Evolutionary conservation across 2,888 invertebrate genomes (phyloP), one percentile per base, ranked within the genome.

Genomic region (Agrotis clavis): DNA sequence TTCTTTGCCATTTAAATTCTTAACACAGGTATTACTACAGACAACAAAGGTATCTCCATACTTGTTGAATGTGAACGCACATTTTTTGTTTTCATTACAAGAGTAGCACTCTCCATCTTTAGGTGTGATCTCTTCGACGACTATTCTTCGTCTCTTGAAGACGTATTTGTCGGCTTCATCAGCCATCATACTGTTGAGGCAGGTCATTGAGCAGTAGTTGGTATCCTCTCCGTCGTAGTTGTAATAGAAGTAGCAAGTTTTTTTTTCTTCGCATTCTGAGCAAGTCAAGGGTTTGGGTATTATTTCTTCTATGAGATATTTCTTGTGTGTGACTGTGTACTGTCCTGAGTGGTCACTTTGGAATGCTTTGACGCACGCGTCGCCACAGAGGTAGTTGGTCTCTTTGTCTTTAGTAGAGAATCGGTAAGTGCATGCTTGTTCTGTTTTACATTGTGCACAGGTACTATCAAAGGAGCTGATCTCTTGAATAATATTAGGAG

Each of bases 21-120:
- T 97, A 45, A 97, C 93, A 85, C 98, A 98, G 66, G 89, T 86
- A 59, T 97, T 96, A 47, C 96, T 96, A 85, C 98, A 98, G 53
- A 97, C 91, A 74, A 94, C 92, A 66, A 92, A 92, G 0, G 87
- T 87, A 14, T 96, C 93, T 19, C 97, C 97, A 61, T 97, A 97
- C 61, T 96, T 94, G 56, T 92, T 86, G 67, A 97, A 91, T n/a
- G 90, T 87, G 78, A 93, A 97, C 82, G 89, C 91, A 90, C 96
- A 97, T 73, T 87, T 89, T 89, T 94, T 97, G 50, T 85, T 90
- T 86, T 95, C 93, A 35, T 94, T 92, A 84, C 97, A 97, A 9
- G 95, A 93, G n/a, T 95, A 86, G 83, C 97, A 97, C 9, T 87
- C 85, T 0, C 83, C 87, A 5, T 93, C 90, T 51, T 81, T 85